phyloP scores from a whole-genome alignment of 1,140 invertebrate species.

The Brachionus sp. region DNA sequence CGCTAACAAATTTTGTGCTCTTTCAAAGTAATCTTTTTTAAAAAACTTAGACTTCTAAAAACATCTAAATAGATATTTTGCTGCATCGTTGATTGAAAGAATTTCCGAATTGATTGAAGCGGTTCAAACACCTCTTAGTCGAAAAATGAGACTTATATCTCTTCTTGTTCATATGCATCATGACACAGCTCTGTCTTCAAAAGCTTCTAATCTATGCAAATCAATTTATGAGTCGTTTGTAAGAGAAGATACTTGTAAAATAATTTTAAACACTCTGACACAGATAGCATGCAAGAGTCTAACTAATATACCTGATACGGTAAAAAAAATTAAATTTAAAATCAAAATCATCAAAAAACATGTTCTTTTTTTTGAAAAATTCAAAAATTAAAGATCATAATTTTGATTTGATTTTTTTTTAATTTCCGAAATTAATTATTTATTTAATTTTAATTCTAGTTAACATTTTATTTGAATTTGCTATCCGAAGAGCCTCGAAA shows the following conservation, averaged over 20 bases:
- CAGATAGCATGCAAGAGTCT: conserved; percentile 17
- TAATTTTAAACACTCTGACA: conserved; percentile 5
- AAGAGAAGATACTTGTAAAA: conserved; percentile 30
- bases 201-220: neutral
- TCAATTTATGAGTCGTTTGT: conserved; percentile 35
- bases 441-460: neutral
- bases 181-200: neutral
- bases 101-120: conserved; percentile 33
- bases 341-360: neutral
- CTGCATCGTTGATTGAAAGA: conserved; percentile 9
- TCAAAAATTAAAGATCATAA: neutral
- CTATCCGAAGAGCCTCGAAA: conserved; percentile 18
- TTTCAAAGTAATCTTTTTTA: conserved; percentile 21
- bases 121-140: conserved; percentile 18
- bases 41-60: neutral
- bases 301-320: conserved; percentile 16
- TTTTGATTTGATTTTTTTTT: neutral
- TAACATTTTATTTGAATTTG: conserved; percentile 28
- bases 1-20: conserved; percentile 38
- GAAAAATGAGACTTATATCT: conserved; percentile 42
- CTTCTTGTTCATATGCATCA: conserved; percentile 41
- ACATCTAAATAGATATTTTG: neutral
- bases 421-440: neutral
- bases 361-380: neutral
- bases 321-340: neutral